Percentiles rank a stretch among this genome's conserved stretches.
Conservation (phyloP, 1,140 invertebrate genomes). For the Drosophila pachea region DNA sequence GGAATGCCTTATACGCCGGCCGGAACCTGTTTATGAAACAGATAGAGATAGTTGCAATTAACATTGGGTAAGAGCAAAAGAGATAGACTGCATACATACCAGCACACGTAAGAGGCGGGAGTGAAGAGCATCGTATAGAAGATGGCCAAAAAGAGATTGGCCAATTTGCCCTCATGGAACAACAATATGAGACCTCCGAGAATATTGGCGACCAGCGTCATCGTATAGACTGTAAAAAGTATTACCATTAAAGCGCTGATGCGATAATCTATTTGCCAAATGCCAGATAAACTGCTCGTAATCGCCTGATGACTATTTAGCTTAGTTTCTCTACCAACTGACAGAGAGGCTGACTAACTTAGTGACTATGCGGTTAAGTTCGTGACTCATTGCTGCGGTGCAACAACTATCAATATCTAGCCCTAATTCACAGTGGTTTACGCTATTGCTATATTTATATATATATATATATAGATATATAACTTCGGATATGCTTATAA, state of each 20-base stretch:
- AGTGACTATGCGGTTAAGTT: background rate
- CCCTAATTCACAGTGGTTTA: too few relatives aligned
- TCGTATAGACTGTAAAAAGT: slow-evolving; percentile 87
- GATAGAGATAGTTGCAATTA: background rate
- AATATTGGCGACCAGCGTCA: slow-evolving; percentile 91
- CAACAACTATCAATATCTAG: too few relatives aligned
- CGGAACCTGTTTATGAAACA: slow-evolving; percentile 79
- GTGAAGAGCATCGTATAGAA: slow-evolving; percentile 95
- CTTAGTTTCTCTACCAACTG: background rate
- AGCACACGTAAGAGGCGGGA: slow-evolving; percentile 98
- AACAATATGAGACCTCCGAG: slow-evolving; percentile 89
- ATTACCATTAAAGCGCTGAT: background rate
- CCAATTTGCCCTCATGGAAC: slow-evolving; percentile 82
- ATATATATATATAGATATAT: too few relatives aligned
- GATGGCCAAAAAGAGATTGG: slow-evolving; percentile 93
- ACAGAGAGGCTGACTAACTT: background rate
- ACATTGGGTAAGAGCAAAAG: background rate
- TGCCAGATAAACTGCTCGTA: too few relatives aligned
- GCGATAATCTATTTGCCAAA: background rate
- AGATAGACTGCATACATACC: slow-evolving; percentile 83
- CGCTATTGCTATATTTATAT: too few relatives aligned
- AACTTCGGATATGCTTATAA: too few relatives aligned
- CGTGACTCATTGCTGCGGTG: background rate
- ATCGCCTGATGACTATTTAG: background rate
- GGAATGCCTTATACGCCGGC: slow-evolving; percentile 86